Base-by-base conservation (phyloP, 1,140 invertebrate species). In the Conopomorpha cramerella region DNA sequence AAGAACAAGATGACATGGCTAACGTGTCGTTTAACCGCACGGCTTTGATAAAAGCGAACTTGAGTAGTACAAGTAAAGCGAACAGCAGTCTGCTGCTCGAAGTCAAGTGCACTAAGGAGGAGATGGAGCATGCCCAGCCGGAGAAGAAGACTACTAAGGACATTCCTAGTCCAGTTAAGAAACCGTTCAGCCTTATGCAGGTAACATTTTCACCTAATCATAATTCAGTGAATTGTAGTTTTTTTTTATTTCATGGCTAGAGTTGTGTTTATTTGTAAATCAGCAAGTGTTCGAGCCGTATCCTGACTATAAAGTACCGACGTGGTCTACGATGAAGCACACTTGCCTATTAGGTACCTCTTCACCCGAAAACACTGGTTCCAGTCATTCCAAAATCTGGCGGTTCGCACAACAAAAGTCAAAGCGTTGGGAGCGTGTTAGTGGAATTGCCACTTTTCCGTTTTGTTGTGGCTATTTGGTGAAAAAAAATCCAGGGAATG, bases 161-260 rank as follows among this genome's bases (percentile, higher is more conserved):
- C 50, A 49, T 72, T 30, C 53, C 66, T 2, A 64, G 56, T 39
- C 67, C 64, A 10, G 33, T 30, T 0, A 70, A 67, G 36, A 70
- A 70, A 43, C 45, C 56, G 3, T 73, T 71, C 11, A 16, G 52
- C 11, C 48, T 72, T 25, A 61, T 77, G n/a, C 60, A 77, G 63
- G 76, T 77, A 61, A 33, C n/a, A 29, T 28, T 30, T 11, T 38
- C 26, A 33, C 7, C 4, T 11, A 7, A 30, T 23, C 19, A 10
- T 23, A 23, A 23, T 23, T 23, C 10, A 10, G 10, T 23, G 10
- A 23, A 6, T 4, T 23, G 19, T 6, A n/a, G n/a, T n/a, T n/a
- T n/a, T n/a, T n/a, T n/a, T n/a, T n/a, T n/a, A n/a, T n/a, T n/a
- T n/a, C n/a, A n/a, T n/a, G n/a, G n/a, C n/a, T n/a, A n/a, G n/a